Conservation (phyloP, 2,797 vertebrate genomes). For the Chelonia mydas region DNA sequence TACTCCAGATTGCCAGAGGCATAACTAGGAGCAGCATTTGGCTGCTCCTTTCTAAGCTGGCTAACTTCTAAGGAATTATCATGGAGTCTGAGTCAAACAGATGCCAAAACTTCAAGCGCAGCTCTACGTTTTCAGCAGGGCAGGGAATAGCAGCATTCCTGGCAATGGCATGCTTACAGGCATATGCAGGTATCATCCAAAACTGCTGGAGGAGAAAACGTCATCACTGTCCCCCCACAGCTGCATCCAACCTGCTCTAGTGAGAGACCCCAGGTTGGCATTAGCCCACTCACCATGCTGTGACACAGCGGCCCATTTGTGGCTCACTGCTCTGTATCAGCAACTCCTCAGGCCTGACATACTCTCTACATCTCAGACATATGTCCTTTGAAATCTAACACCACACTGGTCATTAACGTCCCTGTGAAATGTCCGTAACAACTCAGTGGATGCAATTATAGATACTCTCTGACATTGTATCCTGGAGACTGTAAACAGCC, state of each 20-base stretch:
- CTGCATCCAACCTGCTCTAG: constrained; percentile 22
- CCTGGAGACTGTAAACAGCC: too few relatives aligned
- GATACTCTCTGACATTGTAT: too few relatives aligned
- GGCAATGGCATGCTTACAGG: background rate
- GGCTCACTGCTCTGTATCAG: background rate
- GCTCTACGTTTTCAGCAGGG: background rate
- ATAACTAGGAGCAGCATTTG: constrained; percentile 13
- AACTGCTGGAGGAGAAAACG: constrained; percentile 35
- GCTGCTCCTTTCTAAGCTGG: background rate
- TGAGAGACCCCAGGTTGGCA: constrained; percentile 51
- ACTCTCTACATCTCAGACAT: too few relatives aligned
- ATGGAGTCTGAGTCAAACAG: background rate
- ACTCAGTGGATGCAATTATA: too few relatives aligned
- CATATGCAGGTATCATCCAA: background rate
- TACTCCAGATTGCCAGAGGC: constrained; percentile 20
- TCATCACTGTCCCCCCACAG: constrained; percentile 23
- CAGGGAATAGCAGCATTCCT: background rate
- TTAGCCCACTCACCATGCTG: constrained; percentile 16
- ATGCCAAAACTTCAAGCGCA: background rate
- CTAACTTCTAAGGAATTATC: background rate
- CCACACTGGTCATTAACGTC: too few relatives aligned
- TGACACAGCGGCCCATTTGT: constrained; percentile 2
- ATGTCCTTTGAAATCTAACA: too few relatives aligned
- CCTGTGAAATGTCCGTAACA: too few relatives aligned
- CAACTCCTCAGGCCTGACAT: too few relatives aligned